phyloP scores from a whole-genome alignment of 2,797 vertebrate species.

The Enteromius mattozi region DNA sequence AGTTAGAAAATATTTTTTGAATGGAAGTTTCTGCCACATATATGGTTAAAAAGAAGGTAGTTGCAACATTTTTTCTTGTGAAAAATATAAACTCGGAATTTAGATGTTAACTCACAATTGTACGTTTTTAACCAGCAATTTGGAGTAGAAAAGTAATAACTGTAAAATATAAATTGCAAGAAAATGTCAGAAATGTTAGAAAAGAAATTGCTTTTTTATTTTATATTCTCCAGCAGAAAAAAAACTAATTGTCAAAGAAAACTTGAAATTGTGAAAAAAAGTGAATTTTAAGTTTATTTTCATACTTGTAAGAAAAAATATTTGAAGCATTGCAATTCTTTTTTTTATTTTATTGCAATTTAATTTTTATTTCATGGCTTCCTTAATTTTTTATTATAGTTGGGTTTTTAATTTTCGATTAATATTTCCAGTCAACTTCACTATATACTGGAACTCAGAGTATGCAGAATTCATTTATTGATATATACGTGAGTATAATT shows the following conservation, averaged over 20 bases:
- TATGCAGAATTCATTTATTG: background rate
- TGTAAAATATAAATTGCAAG: background rate
- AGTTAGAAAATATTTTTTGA: background rate
- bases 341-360: background rate
- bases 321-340: background rate
- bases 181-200: background rate
- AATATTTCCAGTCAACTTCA: background rate
- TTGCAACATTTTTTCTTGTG: background rate
- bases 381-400: background rate
- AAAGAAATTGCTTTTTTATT: background rate
- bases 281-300: too few relatives aligned
- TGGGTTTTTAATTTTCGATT: background rate
- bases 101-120: background rate
- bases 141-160: background rate
- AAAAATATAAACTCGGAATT: background rate
- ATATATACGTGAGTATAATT: background rate
- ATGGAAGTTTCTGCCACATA: background rate
- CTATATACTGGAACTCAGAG: background rate
- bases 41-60: background rate
- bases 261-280: background rate
- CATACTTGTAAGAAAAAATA: background rate
- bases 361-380: background rate
- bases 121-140: background rate
- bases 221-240: background rate
- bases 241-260: background rate